Evolutionary conservation across 2,113 vertebrate genomes (phyloP), one percentile per base, ranked within the genome.

Genomic region (Halichoeres trimaculatus): DNA sequence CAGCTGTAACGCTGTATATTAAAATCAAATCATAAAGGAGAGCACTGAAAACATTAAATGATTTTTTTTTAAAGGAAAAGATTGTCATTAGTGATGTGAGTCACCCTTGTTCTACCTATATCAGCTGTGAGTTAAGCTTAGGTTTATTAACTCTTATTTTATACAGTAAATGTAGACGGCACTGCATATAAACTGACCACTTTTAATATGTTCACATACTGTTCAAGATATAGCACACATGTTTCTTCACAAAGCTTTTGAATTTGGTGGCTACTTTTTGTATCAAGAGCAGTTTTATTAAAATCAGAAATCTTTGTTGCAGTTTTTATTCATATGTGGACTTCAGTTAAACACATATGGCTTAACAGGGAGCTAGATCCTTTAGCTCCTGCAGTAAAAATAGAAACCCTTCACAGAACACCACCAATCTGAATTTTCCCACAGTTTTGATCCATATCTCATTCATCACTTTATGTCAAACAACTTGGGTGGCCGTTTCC

Each of bases 401-500:
- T 41, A 0, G 76, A 86, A 77, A 59, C 61, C 36, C 34, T n/a
- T n/a, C 0, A 3, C 38, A 64, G 48, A 53, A 54, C 22, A 20
- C 40, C 13, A 53, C 24, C 3, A n/a, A 62, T 41, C 63, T 20
- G 45, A 52, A 73, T 75, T 66, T 5, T 48, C 58, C 62, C 43
- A 54, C 74, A 54, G 36, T 59, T 79, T 40, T 71, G 62, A 83
- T 47, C 59, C 36, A 43, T 75, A 86, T 73, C 70, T 85, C 78
- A 67, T 85, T 76, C 78, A 84, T 88, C 78, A 72, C 72, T 78
- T 66, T 1, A 53, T 64, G 80, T 79, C 76, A 80, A 76, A 76
- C 78, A 74, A 76, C 76, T 36, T 83, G 82, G 83, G 80, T 10
- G 67, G 74, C 62, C 74, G 50, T 35, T 34, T 47, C 38, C 40